Evolutionary conservation across 2,113 vertebrate genomes (phyloP).

Genomic region (Climacteris rufus): DNA sequence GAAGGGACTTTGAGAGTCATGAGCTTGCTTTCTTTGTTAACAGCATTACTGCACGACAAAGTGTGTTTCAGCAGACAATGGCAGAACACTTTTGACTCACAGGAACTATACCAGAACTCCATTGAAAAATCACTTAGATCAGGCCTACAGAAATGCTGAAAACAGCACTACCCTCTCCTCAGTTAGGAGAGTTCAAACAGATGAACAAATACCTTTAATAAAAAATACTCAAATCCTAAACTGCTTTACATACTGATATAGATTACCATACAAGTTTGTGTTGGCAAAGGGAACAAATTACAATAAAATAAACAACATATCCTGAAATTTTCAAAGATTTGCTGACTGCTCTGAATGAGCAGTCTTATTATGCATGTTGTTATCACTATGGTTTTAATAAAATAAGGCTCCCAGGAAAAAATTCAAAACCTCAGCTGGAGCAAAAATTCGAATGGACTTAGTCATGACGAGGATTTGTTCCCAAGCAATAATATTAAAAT

Average conservation of each 20-base stretch:
- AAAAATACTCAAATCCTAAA: background rate
- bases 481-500: background rate
- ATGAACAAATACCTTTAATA: background rate
- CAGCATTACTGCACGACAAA: background rate
- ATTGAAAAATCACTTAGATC: background rate
- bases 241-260: accelerated
- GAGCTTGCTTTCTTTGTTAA: background rate
- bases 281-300: background rate
- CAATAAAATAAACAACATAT: background rate
- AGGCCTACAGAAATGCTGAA: background rate
- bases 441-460: background rate
- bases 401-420: background rate
- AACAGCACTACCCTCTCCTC: background rate
- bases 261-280: background rate
- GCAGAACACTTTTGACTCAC: background rate
- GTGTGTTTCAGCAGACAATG: background rate
- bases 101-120: background rate
- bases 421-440: background rate
- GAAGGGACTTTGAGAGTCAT: background rate
- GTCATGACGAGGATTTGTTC: background rate
- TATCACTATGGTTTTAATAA: background rate
- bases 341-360: background rate
- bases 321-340: background rate
- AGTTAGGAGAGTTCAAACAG: background rate
- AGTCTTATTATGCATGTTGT: background rate